These are phyloP conservation scores for Leucoptera coffeella DNA, from an alignment of 2,888 invertebrate genomes.

Conservation along the genomic window DNA sequence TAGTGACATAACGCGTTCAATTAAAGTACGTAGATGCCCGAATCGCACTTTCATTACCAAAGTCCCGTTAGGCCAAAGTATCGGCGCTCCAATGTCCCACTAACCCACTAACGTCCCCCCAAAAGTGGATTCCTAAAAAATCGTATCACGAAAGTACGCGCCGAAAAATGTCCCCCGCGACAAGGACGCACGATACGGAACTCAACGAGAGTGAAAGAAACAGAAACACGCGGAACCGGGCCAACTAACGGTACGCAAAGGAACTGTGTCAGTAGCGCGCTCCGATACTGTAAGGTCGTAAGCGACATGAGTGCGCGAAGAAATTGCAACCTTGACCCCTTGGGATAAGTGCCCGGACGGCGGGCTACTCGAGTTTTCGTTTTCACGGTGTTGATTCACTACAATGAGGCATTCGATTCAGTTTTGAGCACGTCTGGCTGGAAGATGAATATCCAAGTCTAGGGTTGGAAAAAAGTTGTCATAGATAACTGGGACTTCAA, in stretches of 20 bases:
- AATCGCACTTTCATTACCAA: no score
- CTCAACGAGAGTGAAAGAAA: slow-evolving; percentile 44
- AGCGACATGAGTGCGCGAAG: slow-evolving; percentile 13
- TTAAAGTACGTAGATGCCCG: no score
- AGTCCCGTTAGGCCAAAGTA: no score
- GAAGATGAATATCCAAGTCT: no score
- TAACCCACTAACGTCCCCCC: no score
- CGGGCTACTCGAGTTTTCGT: slow-evolving; percentile 31
- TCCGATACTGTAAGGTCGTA: slow-evolving; percentile 21
- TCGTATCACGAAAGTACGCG: slow-evolving; percentile 45
- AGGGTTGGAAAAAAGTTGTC: no score
- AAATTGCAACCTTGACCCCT: slow-evolving; percentile 35
- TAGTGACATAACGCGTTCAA: no score
- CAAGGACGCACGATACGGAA: slow-evolving; percentile 20
- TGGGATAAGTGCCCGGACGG: slow-evolving; percentile 17
- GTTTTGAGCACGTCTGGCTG: no score
- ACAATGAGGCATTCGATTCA: slow-evolving; percentile 25
- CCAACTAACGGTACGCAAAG: slow-evolving; percentile 47
- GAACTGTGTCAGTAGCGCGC: slow-evolving; percentile 53
- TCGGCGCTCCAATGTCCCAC: no score
- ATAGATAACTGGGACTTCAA: no score
- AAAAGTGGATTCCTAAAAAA: no score
- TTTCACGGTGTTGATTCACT: slow-evolving; percentile 47
- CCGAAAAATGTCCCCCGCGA: no score
- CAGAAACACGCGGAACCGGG: slow-evolving; percentile 31